Evolutionary conservation across 2,113 vertebrate species (phyloP).

Genomic region (Oxyura jamaicensis): DNA sequence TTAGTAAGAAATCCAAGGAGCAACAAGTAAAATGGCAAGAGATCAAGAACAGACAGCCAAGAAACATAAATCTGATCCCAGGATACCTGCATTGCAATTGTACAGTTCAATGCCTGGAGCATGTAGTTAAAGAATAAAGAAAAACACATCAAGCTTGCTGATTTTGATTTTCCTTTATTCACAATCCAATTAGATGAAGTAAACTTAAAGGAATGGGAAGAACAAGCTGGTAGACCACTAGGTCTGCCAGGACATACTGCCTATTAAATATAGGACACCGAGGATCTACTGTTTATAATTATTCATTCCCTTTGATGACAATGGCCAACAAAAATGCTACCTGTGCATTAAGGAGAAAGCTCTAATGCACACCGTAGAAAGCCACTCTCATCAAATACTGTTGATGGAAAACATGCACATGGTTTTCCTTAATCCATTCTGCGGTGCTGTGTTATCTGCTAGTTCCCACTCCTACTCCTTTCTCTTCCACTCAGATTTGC

Average conservation of each 20-base stretch:
- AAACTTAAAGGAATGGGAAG: background rate
- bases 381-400: background rate
- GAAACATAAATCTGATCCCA: constrained; percentile 44
- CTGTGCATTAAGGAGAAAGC: background rate
- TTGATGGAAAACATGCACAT: background rate
- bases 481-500: background rate
- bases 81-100: background rate
- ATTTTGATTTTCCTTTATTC: constrained; percentile 50
- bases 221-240: background rate
- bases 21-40: constrained; percentile 41
- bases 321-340: background rate
- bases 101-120: background rate
- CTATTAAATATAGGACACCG: background rate
- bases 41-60: constrained; percentile 28
- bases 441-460: background rate
- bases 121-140: background rate
- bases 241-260: background rate
- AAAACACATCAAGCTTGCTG: background rate
- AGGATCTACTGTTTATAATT: background rate
- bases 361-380: background rate
- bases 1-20: constrained; percentile 12
- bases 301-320: background rate
- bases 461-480: background rate
- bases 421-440: background rate
- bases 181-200: constrained; percentile 15